phyloP scores from a whole-genome alignment of 2,113 vertebrate species.

The Chloropsis cyanopogon region DNA sequence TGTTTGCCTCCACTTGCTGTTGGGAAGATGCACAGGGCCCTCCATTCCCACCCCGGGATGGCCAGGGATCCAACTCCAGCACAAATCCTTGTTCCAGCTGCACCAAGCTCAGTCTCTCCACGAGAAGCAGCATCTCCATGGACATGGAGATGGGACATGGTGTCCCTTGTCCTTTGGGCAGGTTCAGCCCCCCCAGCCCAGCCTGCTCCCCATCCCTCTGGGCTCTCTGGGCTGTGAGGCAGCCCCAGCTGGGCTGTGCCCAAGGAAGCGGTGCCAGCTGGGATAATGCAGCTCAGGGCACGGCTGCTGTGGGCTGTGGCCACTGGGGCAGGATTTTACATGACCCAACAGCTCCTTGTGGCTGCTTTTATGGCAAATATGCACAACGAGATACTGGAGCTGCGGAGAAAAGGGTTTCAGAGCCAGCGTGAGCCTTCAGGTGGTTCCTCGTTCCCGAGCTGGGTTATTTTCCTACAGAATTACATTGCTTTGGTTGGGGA shows the following conservation, averaged over 20 bases:
- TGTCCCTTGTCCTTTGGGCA: accelerated
- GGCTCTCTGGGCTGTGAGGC: not conserved
- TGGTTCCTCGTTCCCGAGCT: not conserved
- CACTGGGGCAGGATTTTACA: not conserved
- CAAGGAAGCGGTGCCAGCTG: accelerated
- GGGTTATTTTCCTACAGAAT: conserved; percentile 4
- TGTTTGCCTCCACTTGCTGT: not conserved
- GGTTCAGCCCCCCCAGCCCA: not conserved
- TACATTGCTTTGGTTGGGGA: not conserved
- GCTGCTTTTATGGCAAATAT: not conserved
- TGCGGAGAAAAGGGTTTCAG: not conserved
- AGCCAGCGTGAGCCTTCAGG: not conserved
- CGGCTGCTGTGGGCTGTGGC: not conserved
- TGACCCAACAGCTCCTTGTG: not conserved
- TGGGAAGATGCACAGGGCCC: not conserved
- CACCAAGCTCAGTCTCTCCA: not conserved
- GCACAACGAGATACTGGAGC: not conserved
- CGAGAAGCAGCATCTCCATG: accelerated
- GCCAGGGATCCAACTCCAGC: not conserved
- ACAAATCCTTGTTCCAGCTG: not conserved
- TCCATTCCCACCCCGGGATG: not conserved
- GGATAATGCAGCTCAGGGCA: not conserved
- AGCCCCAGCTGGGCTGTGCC: not conserved
- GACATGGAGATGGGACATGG: not conserved
- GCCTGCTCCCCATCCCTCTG: accelerated